Conservation (phyloP, 1,140 invertebrate species). For the Andricus grossulariae region DNA sequence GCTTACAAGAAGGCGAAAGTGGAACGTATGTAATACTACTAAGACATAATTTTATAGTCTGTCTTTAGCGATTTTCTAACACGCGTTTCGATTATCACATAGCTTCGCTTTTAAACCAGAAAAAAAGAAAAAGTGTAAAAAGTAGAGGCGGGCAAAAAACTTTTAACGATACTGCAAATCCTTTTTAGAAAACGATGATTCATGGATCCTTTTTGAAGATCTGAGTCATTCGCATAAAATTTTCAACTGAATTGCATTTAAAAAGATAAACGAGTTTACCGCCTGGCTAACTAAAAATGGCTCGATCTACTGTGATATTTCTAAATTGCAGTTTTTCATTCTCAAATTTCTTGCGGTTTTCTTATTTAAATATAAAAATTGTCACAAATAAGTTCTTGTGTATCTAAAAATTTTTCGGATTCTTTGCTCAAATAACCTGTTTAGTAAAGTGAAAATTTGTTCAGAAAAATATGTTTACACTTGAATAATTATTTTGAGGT, state of each 20-base stretch:
- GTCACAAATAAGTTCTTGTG: too few relatives aligned
- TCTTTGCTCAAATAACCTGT: too few relatives aligned
- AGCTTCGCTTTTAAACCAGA: not conserved
- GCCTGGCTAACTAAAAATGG: constrained; percentile 18
- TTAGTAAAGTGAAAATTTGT: too few relatives aligned
- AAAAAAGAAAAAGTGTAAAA: not conserved
- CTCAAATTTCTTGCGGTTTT: not conserved
- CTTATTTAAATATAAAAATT: too few relatives aligned
- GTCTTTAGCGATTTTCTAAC: too few relatives aligned
- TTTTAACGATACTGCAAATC: not conserved
- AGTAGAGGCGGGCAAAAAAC: not conserved
- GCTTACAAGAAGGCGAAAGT: too few relatives aligned
- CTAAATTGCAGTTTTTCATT: not conserved
- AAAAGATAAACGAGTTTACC: constrained; percentile 14
- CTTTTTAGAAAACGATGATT: constrained; percentile 13
- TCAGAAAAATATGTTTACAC: too few relatives aligned
- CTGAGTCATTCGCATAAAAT: constrained; percentile 25
- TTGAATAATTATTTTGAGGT: not conserved
- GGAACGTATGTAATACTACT: too few relatives aligned
- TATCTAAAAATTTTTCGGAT: too few relatives aligned
- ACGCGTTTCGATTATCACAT: too few relatives aligned
- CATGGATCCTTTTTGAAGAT: constrained; percentile 18
- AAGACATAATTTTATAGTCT: too few relatives aligned
- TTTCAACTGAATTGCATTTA: constrained; percentile 10
- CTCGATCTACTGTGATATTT: not conserved